Base-by-base conservation (phyloP, 37 sponge, comb jelly and placozoan genomes). In the Cliona cf. orientalis region DNA sequence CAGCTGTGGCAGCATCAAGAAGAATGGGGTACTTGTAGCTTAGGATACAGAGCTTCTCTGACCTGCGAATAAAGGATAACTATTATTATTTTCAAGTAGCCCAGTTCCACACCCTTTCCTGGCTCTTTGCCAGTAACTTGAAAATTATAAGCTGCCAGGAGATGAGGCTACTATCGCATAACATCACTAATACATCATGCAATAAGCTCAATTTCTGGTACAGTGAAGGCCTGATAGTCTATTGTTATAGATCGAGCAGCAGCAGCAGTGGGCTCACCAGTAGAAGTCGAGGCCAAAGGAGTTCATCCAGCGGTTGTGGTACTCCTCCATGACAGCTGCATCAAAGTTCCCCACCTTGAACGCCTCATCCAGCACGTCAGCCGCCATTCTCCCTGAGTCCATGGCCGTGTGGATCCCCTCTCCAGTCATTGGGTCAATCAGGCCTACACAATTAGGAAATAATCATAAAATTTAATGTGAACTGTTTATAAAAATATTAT, bases 361-460 rank as follows among this genome's bases (percentile, higher is more conserved):
- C 0, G 79, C 89, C 66, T 89, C 89, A 33, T 68, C 46, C 42
- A 89, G 73, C 32, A 89, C 82, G 41, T 55, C 17, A 23, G 89
- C 89, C 26, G 83, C 83, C 26, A 79, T 76, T 14, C 66, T 68
- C 0, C 79, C 89, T 39, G 69, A n/a, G 32, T 89, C 89, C 83
- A 89, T 82, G 0, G 89, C 83, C 36, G 46, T 43, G 64, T 89
- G 89, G 23, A 89, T 89, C 1, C 89, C 89, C 58, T 89, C 89
- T 49, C 89, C 89, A 5, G 89, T 89, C 89, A 89, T 82, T 0
- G 89, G 89, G 53, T 89, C 89, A 49, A 78, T 60, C 12, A 89
- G 32, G 26, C 83, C 83, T 81, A 61, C 39, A n/a, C n/a, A 41
- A 45, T 19, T 43, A 46, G 7, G 28, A 35, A 11, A 71, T 28